phyloP scores from a whole-genome alignment of 1,140 invertebrate genomes.

The Lasioglossum baleicum region DNA sequence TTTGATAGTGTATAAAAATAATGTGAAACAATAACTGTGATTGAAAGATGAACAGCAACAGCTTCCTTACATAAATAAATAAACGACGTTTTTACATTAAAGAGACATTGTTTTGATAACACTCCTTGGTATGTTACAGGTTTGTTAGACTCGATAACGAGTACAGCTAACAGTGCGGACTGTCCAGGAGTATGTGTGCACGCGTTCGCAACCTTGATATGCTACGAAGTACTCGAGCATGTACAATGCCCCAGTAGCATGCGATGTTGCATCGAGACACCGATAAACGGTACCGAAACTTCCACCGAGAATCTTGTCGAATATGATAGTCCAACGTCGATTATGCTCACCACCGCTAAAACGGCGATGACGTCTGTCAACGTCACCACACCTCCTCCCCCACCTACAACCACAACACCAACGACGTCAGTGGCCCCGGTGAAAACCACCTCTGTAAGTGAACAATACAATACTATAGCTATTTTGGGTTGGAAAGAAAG shows the following conservation, averaged over 20 bases:
- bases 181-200: conserved; percentile 93
- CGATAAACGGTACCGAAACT: conserved; percentile 73
- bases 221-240: conserved; percentile 90
- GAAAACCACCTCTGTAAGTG: conserved; percentile 47
- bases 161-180: conserved; percentile 89
- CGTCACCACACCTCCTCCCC: conserved; percentile 31
- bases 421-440: conserved; percentile 14
- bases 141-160: conserved; percentile 90
- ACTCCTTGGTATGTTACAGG: conserved; percentile 80
- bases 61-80: too few species aligned
- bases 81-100: too few species aligned
- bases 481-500: too few species aligned
- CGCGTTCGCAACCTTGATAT: conserved; percentile 89
- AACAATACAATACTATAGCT: background rate
- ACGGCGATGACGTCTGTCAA: conserved; percentile 51
- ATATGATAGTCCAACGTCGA: conserved; percentile 61
- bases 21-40: too few species aligned
- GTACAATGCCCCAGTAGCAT: conserved; percentile 89
- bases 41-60: too few species aligned
- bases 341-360: conserved; percentile 36
- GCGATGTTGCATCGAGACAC: conserved; percentile 90
- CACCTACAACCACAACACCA: conserved; percentile 41
- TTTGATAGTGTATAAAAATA: too few species aligned
- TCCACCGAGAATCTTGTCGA: conserved; percentile 61
- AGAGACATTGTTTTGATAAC: background rate